A percentile compares a stretch with the other conserved stretches of the same genome.
These are phyloP conservation scores for Rhinichthys klamathensis DNA, from an alignment of 2,113 vertebrate species.

Conservation along the genomic window DNA sequence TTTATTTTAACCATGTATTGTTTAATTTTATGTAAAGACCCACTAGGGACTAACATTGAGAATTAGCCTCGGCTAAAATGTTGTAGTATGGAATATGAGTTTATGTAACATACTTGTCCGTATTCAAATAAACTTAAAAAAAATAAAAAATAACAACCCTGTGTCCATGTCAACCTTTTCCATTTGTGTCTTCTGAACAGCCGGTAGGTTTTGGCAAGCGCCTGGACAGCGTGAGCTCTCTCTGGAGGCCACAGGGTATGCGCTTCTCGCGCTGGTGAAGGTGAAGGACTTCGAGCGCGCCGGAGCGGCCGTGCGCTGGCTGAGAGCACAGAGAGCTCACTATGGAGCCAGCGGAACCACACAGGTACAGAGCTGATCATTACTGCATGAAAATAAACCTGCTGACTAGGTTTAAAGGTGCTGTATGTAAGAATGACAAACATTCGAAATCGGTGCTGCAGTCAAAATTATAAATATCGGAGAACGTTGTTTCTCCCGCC, in stretches of 20 bases:
- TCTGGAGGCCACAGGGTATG: slow-evolving; percentile 89
- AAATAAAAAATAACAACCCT: background rate
- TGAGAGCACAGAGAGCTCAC: slow-evolving; percentile 76
- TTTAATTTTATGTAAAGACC: too few relatives aligned
- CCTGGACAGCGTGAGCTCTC: slow-evolving; percentile 67
- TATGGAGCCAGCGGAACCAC: slow-evolving; percentile 84
- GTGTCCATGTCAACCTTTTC: background rate
- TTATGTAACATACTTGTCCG: too few relatives aligned
- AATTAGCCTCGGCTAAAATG: too few relatives aligned
- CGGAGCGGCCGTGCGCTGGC: slow-evolving; percentile 75
- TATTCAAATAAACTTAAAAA: too few relatives aligned
- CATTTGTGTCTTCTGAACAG: slow-evolving; percentile 62
- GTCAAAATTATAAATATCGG: too few relatives aligned
- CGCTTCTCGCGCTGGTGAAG: slow-evolving; percentile 81
- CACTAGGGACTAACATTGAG: background rate
- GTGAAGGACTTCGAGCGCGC: slow-evolving; percentile 60
- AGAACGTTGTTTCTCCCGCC: too few relatives aligned
- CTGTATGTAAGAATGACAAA: too few relatives aligned
- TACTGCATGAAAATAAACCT: too few relatives aligned
- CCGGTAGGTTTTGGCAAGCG: slow-evolving; percentile 73
- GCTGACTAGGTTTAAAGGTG: too few relatives aligned
- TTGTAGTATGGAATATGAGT: too few relatives aligned
- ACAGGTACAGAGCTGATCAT: slow-evolving; percentile 71
- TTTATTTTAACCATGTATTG: too few relatives aligned
- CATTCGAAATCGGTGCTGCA: too few relatives aligned